Evolutionary conservation across 2,113 vertebrate species (phyloP), one percentile per base, ranked within the genome.

Genomic region (Mesembrinibis cayennensis): DNA sequence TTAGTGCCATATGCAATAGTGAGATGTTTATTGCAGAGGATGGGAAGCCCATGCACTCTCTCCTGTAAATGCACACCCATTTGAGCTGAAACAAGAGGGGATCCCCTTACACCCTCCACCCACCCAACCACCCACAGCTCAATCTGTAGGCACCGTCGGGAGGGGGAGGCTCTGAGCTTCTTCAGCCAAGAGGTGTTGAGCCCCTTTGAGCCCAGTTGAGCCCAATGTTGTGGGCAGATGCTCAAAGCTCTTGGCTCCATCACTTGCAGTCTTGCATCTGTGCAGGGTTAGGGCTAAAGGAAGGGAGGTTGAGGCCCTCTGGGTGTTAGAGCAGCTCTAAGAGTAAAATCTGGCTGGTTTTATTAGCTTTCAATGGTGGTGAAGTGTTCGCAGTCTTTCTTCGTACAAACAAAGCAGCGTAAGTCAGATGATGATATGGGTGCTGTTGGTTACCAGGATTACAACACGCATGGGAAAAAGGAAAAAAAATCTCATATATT

Each of bases 231-330:
- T 4, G 16, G 30, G 55, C 36, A 67, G 47, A 21, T 7, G 18
- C 70, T 67, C 38, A 8, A 8, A 42, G 11, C 17, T 45, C 50
- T 47, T 47, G 49, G 44, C 25, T 65, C 50, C 52, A 30, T 59
- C 52, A 6, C 40, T 61, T 40, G 13, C 26, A 12, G 62, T 72
- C 63, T 29, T 7, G 10, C 13, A 6, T 9, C 3, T 4, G 13
- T 21, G 21, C 14, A 38, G 21, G 30, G 29, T 65, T 44, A 65
- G 67, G 36, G 29, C 79, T 50, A 18, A 34, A 82, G 34, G 30
- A 55, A 59, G 56, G 55, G 79, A 8, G 1, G 1, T 0, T 13
- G 42, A 55, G 47, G 61, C 6, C 21, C 0, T 0, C 9, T 13
- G 91, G 17, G 38, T 59, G 74, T 50, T 20, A 34, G 38, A 65